Percentiles rank a stretch among this genome's conserved stretches.
These are phyloP conservation scores for Corydoras sp. DNA, from an alignment of 2,113 vertebrate species.

Conservation along the genomic window DNA sequence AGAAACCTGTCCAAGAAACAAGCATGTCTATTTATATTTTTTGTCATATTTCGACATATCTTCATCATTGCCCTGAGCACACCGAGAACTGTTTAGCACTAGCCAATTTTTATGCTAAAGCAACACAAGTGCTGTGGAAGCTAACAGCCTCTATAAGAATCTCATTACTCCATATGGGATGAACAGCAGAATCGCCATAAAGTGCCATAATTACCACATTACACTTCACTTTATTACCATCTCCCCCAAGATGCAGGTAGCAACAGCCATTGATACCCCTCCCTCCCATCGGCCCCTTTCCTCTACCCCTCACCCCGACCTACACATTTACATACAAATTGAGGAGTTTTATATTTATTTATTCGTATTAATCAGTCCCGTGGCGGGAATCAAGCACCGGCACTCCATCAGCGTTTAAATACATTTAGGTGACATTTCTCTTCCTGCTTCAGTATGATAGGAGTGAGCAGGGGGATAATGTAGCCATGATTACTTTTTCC, in stretches of 20 bases:
- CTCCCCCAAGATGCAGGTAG: conserved; percentile 79
- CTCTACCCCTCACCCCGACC: neutral
- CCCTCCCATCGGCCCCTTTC: conserved; percentile 28
- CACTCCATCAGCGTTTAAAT: conserved; percentile 87
- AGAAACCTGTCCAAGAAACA: no score
- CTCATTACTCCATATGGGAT: conserved; percentile 66
- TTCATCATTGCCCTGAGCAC: conserved; percentile 3
- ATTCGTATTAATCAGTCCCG: conserved; percentile 81
- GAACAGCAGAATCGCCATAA: conserved; percentile 67
- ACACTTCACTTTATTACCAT: conserved; percentile 82
- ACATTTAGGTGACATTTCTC: conserved; percentile 93
- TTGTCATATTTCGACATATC: neutral
- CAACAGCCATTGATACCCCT: conserved; percentile 70
- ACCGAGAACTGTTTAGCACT: conserved; percentile 24
- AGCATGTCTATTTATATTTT: no score
- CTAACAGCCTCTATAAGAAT: conserved; percentile 52
- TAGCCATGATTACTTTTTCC: conserved; percentile 90
- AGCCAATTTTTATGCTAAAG: conserved; percentile 30
- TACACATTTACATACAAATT: conserved; percentile 93
- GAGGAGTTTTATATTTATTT: conserved; percentile 72
- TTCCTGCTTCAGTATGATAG: conserved; percentile 87
- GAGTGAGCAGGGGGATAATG: conserved; percentile 86
- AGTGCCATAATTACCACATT: conserved; percentile 84
- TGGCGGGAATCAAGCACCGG: conserved; percentile 80
- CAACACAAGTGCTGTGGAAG: conserved; percentile 16